phyloP scores from a whole-genome alignment of 2,888 invertebrate genomes.

The Euzetes globulus region DNA sequence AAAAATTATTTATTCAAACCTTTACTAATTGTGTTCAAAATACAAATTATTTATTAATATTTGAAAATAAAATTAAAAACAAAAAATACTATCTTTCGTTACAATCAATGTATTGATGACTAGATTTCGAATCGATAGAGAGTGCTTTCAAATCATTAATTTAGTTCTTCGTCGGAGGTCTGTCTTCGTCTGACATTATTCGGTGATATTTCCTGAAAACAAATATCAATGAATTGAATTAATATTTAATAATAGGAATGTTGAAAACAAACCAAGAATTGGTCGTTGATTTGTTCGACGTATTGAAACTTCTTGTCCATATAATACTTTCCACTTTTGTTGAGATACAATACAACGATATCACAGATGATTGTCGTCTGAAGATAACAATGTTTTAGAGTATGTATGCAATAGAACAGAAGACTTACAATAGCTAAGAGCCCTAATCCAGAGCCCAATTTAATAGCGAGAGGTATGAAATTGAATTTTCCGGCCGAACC shows the following conservation, averaged over 20 bases:
- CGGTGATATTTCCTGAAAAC: no score
- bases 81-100: no score
- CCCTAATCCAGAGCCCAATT: constrained; percentile 52
- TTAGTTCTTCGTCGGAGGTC: no score
- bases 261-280: neutral
- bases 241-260: neutral
- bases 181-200: no score
- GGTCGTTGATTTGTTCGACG: constrained; percentile 15
- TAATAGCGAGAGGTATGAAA: constrained; percentile 50
- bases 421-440: constrained; percentile 50
- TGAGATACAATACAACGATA: constrained; percentile 48
- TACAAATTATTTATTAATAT: no score
- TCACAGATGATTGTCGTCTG: constrained; percentile 51
- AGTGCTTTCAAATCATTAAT: no score
- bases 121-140: no score
- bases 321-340: constrained; percentile 47
- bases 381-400: neutral
- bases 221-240: neutral
- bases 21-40: no score
- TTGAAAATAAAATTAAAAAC: no score
- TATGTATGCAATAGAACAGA: neutral
- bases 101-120: no score
- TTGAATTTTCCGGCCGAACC: constrained; percentile 52
- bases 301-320: constrained; percentile 44
- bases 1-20: no score